Conservation (phyloP, 2,113 vertebrate species). For the Esox niger region DNA sequence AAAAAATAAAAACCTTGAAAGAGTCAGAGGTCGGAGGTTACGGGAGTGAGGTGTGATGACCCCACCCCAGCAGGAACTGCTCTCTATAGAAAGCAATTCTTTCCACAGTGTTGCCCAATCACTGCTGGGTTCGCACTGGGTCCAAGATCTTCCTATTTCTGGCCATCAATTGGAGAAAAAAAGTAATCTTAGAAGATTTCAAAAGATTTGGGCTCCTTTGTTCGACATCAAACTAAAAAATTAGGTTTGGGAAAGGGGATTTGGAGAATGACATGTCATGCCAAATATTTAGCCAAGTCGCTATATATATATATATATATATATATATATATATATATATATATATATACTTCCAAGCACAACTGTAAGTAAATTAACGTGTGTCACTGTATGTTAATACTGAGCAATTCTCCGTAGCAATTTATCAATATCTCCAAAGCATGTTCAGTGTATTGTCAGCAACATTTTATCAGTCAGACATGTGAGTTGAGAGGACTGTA, state of each 20-base stretch:
- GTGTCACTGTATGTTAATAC: neutral
- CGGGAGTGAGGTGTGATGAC: slow-evolving; percentile 62
- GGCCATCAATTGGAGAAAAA: slow-evolving; percentile 27
- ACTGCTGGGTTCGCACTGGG: slow-evolving; percentile 34
- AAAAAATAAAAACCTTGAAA: slow-evolving; percentile 47
- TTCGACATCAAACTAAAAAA: slow-evolving; percentile 11
- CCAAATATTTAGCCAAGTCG: slow-evolving; percentile 3
- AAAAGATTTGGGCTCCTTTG: slow-evolving; percentile 10
- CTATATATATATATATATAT: neutral
- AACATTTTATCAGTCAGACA: no score
- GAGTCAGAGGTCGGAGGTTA: slow-evolving; percentile 65
- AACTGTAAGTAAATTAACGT: neutral
- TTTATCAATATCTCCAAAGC: no score
- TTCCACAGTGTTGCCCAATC: slow-evolving; percentile 52
- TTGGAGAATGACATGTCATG: neutral
- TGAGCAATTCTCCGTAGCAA: neutral
- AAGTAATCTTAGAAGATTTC: slow-evolving; percentile 17
- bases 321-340: no score
- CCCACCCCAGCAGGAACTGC: slow-evolving; percentile 59
- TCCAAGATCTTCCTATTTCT: neutral
- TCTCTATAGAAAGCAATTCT: slow-evolving; percentile 64
- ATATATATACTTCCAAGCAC: neutral
- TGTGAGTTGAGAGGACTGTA: no score
- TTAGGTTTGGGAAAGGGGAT: neutral
- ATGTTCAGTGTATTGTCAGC: no score